Base-by-base conservation (phyloP, 2,797 vertebrate species). In the Leucoraja ocellata region DNA sequence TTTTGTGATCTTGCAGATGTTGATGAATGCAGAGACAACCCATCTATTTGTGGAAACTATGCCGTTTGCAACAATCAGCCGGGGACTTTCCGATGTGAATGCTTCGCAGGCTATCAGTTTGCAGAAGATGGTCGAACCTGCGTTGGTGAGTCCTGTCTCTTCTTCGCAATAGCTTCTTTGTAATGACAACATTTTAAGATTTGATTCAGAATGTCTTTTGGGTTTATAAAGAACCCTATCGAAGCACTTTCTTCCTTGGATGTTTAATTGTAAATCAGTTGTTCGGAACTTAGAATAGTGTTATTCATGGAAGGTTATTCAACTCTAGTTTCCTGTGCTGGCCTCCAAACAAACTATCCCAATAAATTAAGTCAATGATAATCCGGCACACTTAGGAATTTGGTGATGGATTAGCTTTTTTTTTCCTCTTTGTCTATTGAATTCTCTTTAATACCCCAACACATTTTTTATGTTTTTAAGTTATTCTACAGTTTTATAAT, bases 11-110 rank as follows among this genome's bases (percentile, higher is more conserved):
- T 74, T 93, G 16, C 94, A 99, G 99, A 99, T 94, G 94, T 97
- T n/a, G 97, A 99, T n/a, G 99, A 99, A 94, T 99, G 99, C 94
- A 94, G 94, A 23, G 98, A 98, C 76, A 96, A 96, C 11, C 96
- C 96, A 84, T 95, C 94, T 2, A 94, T 96, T 28, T 99, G 99
- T 80, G 97, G 98, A 14, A 95, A 93, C 93, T 95, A 98, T 0
- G 96, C 98, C 0, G 32, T 96, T 93, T 99, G 99, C 95, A 98
- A 96, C 95, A 99, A 99, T 94, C 98, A 97, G 94, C 99, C 98
- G 0, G 99, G 98, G 78, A 99, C 98, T 11, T 99, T 98, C 96
- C 98, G 97, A 94, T 99, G 99, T 0, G 98, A 99, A 94, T 99
- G 99, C 92, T 84, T 95, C 1, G 96, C 98, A 23, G 98, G 98